A percentile compares a stretch with the other conserved stretches of the same genome.
Evolutionary conservation across 1,140 invertebrate genomes (phyloP).

Genomic region (Meloidogyne floridensis): DNA sequence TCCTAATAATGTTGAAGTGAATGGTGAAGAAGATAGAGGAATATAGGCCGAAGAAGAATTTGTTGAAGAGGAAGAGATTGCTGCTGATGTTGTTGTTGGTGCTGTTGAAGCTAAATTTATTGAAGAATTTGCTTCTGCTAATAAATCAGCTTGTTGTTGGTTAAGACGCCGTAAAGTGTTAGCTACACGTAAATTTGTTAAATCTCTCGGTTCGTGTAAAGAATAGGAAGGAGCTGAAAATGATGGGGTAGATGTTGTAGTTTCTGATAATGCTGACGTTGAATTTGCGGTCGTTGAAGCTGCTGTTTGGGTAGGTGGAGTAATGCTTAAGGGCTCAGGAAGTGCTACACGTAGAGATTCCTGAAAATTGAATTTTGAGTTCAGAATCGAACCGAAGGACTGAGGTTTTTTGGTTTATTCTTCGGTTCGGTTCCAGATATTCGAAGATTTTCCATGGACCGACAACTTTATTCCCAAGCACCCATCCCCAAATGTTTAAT

Average conservation of each 20-base stretch:
- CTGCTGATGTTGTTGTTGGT: neutral
- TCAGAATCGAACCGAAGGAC: too few relatives aligned
- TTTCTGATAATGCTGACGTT: neutral
- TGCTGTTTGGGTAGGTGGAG: constrained; percentile 19
- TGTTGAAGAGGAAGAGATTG: neutral
- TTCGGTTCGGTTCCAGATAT: too few relatives aligned
- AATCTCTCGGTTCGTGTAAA: neutral
- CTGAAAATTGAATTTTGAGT: neutral
- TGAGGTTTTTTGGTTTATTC: too few relatives aligned
- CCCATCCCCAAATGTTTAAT: too few relatives aligned
- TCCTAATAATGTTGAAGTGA: neutral
- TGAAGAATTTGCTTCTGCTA: neutral
- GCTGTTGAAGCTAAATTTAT: neutral
- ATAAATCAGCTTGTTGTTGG: neutral
- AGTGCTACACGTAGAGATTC: constrained; percentile 28
- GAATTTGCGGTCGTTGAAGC: neutral
- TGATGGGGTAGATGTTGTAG: neutral
- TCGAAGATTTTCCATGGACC: too few relatives aligned
- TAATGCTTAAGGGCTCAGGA: neutral
- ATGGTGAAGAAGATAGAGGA: neutral
- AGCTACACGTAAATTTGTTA: neutral
- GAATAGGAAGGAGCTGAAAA: neutral
- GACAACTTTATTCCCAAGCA: too few relatives aligned
- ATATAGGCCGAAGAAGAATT: neutral
- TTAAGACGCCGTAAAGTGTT: neutral